These are phyloP conservation scores for Notamacropus eugenii DNA, from an alignment of 2,797 vertebrate genomes.

Conservation along the genomic window DNA sequence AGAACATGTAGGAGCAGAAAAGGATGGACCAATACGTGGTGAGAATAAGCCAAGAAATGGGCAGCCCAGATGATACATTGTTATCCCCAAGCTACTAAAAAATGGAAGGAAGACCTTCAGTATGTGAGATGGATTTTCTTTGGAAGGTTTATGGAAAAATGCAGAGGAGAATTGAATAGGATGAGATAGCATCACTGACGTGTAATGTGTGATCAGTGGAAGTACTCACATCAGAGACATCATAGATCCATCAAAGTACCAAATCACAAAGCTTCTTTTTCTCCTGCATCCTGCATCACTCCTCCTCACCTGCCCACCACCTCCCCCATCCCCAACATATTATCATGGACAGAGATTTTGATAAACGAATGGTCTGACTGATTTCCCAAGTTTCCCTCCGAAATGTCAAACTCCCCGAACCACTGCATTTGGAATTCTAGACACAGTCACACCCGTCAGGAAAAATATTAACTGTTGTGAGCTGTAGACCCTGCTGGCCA, in stretches of 20 bases:
- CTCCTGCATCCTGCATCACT: neutral
- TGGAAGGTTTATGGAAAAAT: neutral
- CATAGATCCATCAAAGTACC: neutral
- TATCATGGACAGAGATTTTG: conserved; percentile 54
- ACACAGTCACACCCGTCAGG: conserved; percentile 63
- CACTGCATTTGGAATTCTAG: conserved; percentile 73
- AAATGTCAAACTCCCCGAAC: conserved; percentile 56
- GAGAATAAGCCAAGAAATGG: neutral
- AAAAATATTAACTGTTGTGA: conserved; percentile 68
- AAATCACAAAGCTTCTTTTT: neutral
- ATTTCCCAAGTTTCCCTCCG: conserved; percentile 61
- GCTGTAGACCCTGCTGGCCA: conserved; percentile 57
- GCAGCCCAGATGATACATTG: neutral
- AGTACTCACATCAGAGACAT: neutral
- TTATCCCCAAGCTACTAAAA: neutral
- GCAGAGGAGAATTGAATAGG: neutral
- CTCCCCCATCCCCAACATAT: neutral
- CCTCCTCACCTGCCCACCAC: neutral
- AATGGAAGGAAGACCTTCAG: neutral
- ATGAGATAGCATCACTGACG: neutral
- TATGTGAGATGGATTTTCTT: neutral
- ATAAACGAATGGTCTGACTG: conserved; percentile 62
- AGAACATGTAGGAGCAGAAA: neutral
- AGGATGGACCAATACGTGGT: neutral
- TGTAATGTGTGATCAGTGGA: neutral